Base-by-base conservation (phyloP, 2,797 vertebrate genomes). In the Petrocephalus schoutedeni region DNA sequence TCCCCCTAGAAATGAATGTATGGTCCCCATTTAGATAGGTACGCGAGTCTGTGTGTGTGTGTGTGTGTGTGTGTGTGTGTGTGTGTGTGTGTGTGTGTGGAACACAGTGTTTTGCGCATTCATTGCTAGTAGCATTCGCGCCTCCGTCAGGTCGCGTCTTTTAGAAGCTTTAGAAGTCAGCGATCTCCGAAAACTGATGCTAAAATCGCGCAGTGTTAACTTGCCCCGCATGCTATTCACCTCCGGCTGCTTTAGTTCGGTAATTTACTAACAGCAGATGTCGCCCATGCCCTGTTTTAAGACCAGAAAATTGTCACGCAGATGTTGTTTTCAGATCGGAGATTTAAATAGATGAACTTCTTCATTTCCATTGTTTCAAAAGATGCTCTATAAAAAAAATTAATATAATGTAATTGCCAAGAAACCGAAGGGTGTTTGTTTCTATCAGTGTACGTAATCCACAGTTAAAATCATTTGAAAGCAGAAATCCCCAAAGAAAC, bases 381-480 rank as follows among this genome's bases (percentile, higher is more conserved):
- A 67, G 10, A 67, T 64, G 6, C n/a, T 21, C n/a, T n/a, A 64
- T 61, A 61, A n/a, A 61, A 7, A 28, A 21, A 21, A 58, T 58
- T 64, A 23, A 7, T 32, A 67, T 0, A 61, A n/a, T 9, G 5
- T 6, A 32, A 67, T 64, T 9, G 61, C 23, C 23, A 59, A 21
- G 7, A 67, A 28, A 67, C 23, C 9, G 23, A 67, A 21, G 19
- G 57, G 5, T 59, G 7, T 21, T 95, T 96, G 95, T 96, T 96
- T 96, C 96, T 93, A 93, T 93, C 95, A 94, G 95, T 7, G n/a
- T 96, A 97, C 96, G 96, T 96, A 97, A 97, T 97, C 96, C 95
- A 96, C 94, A 94, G 94, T 96, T 96, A 96, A 95, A 94, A 96
- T 96, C 96, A 97, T 97, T 96, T 96, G 96, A 96, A 96, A 95